phyloP scores from a whole-genome alignment of 2,113 vertebrate genomes.

The Petroica traversi region DNA sequence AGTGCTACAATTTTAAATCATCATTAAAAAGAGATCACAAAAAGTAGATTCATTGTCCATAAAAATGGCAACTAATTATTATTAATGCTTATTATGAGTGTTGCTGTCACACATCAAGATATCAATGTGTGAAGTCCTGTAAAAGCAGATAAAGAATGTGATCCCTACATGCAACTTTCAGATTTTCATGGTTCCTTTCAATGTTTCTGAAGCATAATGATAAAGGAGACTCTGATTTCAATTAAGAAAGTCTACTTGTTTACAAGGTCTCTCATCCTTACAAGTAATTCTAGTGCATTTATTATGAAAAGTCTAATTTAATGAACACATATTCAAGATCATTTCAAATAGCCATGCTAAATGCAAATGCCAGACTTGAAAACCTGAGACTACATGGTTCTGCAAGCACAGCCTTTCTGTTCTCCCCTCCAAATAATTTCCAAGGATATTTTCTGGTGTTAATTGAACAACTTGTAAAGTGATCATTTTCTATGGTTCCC shows the following conservation, averaged over 20 bases:
- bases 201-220: background rate
- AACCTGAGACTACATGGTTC: background rate
- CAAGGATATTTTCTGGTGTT: background rate
- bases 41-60: background rate
- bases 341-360: background rate
- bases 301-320: background rate
- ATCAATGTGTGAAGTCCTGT: background rate
- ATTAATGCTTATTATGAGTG: background rate
- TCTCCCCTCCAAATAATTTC: background rate
- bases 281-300: background rate
- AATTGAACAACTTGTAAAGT: background rate
- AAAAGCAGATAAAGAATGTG: background rate
- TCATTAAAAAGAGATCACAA: background rate
- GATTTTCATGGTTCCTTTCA: background rate
- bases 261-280: background rate
- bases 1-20: background rate
- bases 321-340: background rate
- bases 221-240: background rate
- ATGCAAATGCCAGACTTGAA: background rate
- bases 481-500: background rate
- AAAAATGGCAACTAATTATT: conserved; percentile 19
- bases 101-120: background rate
- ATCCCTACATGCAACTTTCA: background rate
- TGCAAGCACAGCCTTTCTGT: background rate
- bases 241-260: background rate